These are phyloP conservation scores for Hetaerina americana DNA, from an alignment of 1,140 invertebrate genomes.

Conservation along the genomic window DNA sequence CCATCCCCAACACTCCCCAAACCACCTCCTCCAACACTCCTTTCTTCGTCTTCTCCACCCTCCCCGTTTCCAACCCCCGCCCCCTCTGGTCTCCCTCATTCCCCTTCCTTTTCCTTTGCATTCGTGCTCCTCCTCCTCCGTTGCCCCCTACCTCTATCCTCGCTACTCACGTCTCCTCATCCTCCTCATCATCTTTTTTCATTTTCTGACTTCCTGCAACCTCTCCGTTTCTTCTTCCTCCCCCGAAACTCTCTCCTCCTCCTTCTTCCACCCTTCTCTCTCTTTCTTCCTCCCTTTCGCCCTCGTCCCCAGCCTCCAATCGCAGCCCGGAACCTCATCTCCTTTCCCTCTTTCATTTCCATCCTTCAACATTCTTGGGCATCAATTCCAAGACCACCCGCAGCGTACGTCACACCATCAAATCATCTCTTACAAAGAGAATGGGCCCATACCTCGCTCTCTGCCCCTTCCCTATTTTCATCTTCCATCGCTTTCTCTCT, in stretches of 20 bases:
- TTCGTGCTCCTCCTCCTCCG: too few species aligned
- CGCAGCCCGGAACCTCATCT: conserved; percentile 20
- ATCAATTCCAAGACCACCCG: conserved; percentile 12
- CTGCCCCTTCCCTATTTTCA: neutral
- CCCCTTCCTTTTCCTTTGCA: too few species aligned
- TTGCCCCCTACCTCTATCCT: too few species aligned
- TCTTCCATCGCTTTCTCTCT: neutral
- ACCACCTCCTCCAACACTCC: too few species aligned
- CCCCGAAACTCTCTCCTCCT: conserved; percentile 15
- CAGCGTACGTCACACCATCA: conserved; percentile 1
- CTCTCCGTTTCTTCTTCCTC: conserved; percentile 18
- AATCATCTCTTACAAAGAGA: neutral
- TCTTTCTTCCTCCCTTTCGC: conserved; percentile 29
- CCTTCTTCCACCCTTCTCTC: conserved; percentile 23
- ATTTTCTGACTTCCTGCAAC: too few species aligned
- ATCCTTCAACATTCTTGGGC: conserved; percentile 3
- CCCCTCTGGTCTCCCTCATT: too few species aligned
- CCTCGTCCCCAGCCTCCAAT: conserved; percentile 30
- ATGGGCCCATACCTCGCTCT: neutral
- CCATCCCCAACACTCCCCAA: too few species aligned
- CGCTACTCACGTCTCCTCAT: too few species aligned
- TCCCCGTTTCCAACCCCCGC: too few species aligned
- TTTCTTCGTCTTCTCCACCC: too few species aligned
- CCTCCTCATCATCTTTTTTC: too few species aligned
- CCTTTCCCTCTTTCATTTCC: neutral